Evolutionary conservation across 2,797 vertebrate species (phyloP).

Genomic region (Pitangus sulphuratus): DNA sequence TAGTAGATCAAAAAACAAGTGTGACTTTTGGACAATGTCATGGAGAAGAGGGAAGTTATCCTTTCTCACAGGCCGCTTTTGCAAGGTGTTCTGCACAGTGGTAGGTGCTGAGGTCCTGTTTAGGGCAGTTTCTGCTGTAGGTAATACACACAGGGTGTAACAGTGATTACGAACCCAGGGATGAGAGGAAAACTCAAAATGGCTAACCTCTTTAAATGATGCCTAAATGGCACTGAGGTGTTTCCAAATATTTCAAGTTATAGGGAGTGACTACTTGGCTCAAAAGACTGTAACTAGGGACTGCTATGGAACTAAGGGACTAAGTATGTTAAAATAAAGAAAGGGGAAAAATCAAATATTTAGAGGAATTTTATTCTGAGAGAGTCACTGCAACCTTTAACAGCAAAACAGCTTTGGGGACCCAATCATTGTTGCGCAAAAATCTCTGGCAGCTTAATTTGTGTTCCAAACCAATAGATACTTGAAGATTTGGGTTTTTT

Average conservation of each 20-base stretch:
- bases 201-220: not conserved
- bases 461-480: not conserved
- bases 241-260: not conserved
- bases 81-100: not conserved
- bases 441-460: not conserved
- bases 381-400: not conserved
- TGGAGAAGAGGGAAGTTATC: not conserved
- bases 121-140: not conserved
- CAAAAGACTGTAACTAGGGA: not conserved
- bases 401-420: not conserved
- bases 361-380: not conserved
- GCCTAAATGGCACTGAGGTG: not conserved
- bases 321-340: not conserved
- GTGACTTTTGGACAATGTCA: not conserved
- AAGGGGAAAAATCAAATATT: not conserved
- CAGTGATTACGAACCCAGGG: not conserved
- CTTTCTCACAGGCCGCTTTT: not conserved
- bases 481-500: not conserved
- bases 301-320: not conserved
- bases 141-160: not conserved
- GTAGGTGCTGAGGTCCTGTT: not conserved
- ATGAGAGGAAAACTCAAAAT: not conserved
- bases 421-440: not conserved
- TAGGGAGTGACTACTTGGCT: not conserved
- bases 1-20: not conserved